Evolutionary conservation across 2,888 invertebrate genomes (phyloP), one percentile per base, ranked within the genome.

Genomic region (Notocelia uddmanniana): DNA sequence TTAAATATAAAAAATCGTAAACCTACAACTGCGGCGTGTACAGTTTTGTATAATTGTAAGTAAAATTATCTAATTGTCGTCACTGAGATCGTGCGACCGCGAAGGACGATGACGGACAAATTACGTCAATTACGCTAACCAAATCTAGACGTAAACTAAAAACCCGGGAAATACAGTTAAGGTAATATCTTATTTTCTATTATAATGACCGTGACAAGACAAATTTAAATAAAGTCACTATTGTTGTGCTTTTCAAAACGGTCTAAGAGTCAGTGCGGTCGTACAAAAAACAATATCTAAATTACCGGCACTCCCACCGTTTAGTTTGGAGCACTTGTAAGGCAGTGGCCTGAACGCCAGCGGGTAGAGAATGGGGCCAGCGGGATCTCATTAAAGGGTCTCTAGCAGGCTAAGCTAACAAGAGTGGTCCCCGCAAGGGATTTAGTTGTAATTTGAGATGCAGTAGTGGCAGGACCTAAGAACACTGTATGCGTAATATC

Each of bases 101-200:
- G 83, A 89, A 89, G 88, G 88, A 81, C 87, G 78, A 76, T 80
- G 72, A 76, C 78, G 77, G 78, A 76, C 71, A 83, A 83, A 82
- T 83, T 83, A 83, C 80, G 80, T 79, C 83, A 82, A 85, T 83
- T 83, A 83, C 76, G 75, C 60, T 67, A 79, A 82, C 77, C 63
- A 69, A 79, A 82, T 77, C 82, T 79, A 78, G 77, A 74, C 67
- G 52, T 63, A 69, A 74, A 64, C 73, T 69, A 64, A 63, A 45
- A 67, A 62, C 34, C 63, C 26, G 45, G 48, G 52, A 52, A 52
- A 37, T 34, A 64, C 52, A 10, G 50, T 64, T 54, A 37, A 54
- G 64, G 52, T 64, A 50, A 23, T 64, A 11, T 18, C 64, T 64
- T 52, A 64, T 64, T 66, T 55, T 55, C 18, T 0, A 9, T 26